Evolutionary conservation across 2,888 invertebrate genomes (phyloP).

Genomic region (Drosophila macrothrix): DNA sequence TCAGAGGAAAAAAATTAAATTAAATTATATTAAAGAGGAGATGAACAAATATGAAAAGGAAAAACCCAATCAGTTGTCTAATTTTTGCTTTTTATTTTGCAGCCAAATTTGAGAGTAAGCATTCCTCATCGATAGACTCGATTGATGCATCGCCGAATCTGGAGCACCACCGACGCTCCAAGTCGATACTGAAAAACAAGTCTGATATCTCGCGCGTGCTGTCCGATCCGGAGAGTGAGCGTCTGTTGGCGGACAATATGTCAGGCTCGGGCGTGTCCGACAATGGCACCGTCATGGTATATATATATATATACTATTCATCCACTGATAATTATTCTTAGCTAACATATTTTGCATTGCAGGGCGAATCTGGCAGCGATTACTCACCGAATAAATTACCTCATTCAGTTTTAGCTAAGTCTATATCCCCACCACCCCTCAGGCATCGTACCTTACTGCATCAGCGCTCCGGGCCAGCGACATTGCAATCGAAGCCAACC

Average conservation of each 20-base stretch:
- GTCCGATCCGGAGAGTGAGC: constrained; percentile 91
- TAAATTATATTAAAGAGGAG: background rate
- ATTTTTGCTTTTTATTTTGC: constrained; percentile 32
- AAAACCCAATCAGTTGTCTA: too few relatives aligned
- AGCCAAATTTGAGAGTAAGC: constrained; percentile 87
- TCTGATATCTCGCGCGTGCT: constrained; percentile 87
- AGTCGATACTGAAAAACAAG: constrained; percentile 91
- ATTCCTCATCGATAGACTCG: constrained; percentile 89
- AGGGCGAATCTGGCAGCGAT: constrained; percentile 89
- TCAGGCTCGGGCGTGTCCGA: constrained; percentile 87
- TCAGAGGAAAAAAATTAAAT: background rate
- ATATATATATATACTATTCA: background rate
- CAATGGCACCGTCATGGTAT: constrained; percentile 85
- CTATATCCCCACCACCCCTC: constrained; percentile 85
- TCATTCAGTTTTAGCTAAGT: constrained; percentile 85
- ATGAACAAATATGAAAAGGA: accelerated
- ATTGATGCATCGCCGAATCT: constrained; percentile 89
- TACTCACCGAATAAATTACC: constrained; percentile 87
- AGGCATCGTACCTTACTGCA: constrained; percentile 85
- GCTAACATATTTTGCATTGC: constrained; percentile 7
- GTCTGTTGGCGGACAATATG: constrained; percentile 89
- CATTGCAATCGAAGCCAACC: constrained; percentile 83
- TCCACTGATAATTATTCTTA: background rate
- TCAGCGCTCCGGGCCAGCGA: constrained; percentile 85
- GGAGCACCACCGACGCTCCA: constrained; percentile 89